These are phyloP conservation scores for Acanthochromis polyacanthus DNA, from an alignment of 2,113 vertebrate species.

Conservation along the genomic window DNA sequence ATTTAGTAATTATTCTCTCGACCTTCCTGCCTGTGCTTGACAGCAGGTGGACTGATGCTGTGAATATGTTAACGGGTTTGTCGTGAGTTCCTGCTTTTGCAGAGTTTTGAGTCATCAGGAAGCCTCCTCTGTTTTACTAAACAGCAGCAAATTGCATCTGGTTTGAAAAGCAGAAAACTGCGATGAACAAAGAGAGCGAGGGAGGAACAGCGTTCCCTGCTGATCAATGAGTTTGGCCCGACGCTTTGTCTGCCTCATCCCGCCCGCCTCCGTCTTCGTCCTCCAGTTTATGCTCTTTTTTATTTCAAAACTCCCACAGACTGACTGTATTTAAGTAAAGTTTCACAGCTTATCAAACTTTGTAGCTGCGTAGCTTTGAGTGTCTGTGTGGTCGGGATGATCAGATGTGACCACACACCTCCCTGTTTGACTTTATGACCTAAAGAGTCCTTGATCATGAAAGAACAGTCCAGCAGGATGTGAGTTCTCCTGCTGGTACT, in stretches of 20 bases:
- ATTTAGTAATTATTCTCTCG: background rate
- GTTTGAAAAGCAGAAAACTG: constrained; percentile 44
- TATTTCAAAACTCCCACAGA: constrained; percentile 47
- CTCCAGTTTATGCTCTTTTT: constrained; percentile 20
- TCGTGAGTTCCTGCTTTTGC: constrained; percentile 40
- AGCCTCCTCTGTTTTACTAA: constrained; percentile 55
- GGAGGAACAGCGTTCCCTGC: constrained; percentile 48
- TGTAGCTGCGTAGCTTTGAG: constrained; percentile 25
- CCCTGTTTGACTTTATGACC: background rate
- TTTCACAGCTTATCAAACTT: constrained; percentile 48
- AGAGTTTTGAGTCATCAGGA: constrained; percentile 61
- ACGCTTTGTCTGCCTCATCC: constrained; percentile 66
- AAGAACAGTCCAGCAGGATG: background rate
- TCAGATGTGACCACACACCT: constrained; percentile 13
- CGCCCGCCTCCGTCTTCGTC: constrained; percentile 47
- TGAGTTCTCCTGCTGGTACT: background rate
- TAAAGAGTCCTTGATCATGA: background rate
- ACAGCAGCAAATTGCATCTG: constrained; percentile 42
- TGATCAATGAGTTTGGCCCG: constrained; percentile 61
- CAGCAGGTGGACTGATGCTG: constrained; percentile 27
- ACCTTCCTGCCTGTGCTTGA: background rate
- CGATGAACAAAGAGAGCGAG: constrained; percentile 54
- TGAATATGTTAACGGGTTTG: constrained; percentile 21
- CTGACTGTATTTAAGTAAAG: constrained; percentile 26
- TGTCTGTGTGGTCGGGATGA: background rate